Percentiles rank a stretch among this genome's conserved stretches.
Evolutionary conservation across 2,113 vertebrate species (phyloP).

Genomic region (Gavia stellata): DNA sequence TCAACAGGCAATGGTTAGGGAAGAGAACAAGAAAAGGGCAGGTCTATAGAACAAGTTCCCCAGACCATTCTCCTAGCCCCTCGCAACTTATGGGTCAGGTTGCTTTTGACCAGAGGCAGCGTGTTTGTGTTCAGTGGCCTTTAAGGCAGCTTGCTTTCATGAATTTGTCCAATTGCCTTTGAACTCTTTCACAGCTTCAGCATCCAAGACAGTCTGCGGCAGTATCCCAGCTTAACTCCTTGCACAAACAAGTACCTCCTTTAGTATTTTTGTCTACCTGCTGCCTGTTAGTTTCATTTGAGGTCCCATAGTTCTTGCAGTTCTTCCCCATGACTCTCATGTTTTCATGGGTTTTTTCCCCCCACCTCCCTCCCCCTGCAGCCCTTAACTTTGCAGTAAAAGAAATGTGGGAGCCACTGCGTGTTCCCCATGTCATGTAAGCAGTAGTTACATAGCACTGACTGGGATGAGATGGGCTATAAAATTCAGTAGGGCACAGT

Average conservation of each 20-base stretch:
- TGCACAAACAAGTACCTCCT: neutral
- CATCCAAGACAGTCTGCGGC: neutral
- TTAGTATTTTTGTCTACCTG: neutral
- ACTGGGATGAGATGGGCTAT: neutral
- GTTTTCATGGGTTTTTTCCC: neutral
- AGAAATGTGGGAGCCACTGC: neutral
- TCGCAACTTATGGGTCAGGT: neutral
- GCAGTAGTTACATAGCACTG: neutral
- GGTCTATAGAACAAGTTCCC: neutral
- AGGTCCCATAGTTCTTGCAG: neutral
- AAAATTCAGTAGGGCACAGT: neutral
- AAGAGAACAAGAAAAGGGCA: neutral
- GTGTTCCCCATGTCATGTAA: neutral
- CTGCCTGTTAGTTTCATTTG: neutral
- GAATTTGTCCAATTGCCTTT: neutral
- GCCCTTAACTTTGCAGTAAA: neutral
- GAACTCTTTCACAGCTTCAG: neutral
- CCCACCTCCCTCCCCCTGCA: neutral
- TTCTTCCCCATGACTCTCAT: neutral
- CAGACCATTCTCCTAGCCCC: neutral
- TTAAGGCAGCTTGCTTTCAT: neutral
- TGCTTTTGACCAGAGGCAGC: neutral
- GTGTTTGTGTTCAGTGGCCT: neutral
- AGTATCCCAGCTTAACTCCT: neutral
- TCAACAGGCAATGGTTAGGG: neutral